phyloP scores from a whole-genome alignment of 2,888 invertebrate species.

The Leucozona laternaria region DNA sequence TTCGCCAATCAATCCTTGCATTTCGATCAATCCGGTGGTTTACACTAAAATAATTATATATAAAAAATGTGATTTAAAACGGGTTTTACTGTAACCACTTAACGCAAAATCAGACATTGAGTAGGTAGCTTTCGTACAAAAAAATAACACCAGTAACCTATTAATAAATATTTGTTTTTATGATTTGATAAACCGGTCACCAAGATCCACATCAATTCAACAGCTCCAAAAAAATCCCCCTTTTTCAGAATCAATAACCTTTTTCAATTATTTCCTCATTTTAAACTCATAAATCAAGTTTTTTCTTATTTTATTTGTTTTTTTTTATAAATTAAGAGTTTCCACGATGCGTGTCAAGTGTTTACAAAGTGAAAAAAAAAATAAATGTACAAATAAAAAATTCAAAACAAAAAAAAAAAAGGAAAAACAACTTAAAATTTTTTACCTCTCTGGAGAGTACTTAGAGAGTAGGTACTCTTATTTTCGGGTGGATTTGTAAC shows the following conservation, averaged over 20 bases:
- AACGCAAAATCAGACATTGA: not conserved
- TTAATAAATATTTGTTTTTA: not conserved
- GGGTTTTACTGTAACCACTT: not conserved
- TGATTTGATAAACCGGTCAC: not conserved
- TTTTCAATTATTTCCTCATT: not conserved
- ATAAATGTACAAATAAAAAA: not conserved
- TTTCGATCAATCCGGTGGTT: too few relatives aligned
- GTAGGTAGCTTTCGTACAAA: not conserved
- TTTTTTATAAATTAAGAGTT: not conserved
- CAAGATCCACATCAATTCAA: not conserved
- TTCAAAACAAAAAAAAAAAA: not conserved
- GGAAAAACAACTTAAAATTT: not conserved
- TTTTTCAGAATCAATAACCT: conserved; percentile 15
- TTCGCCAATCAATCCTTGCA: too few relatives aligned
- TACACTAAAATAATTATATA: too few relatives aligned
- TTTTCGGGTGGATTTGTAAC: not conserved
- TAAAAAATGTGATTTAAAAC: not conserved
- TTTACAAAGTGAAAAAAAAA: not conserved
- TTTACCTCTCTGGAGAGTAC: not conserved
- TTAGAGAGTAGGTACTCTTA: too few relatives aligned
- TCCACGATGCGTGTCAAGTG: not conserved
- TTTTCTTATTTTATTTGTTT: not conserved
- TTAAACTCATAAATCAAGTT: conserved; percentile 5
- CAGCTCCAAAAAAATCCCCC: not conserved
- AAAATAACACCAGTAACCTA: conserved; percentile 5